Evolutionary conservation across 2,888 invertebrate genomes (phyloP), one percentile per base, ranked within the genome.

Genomic region (Allophyes oxyacanthae): DNA sequence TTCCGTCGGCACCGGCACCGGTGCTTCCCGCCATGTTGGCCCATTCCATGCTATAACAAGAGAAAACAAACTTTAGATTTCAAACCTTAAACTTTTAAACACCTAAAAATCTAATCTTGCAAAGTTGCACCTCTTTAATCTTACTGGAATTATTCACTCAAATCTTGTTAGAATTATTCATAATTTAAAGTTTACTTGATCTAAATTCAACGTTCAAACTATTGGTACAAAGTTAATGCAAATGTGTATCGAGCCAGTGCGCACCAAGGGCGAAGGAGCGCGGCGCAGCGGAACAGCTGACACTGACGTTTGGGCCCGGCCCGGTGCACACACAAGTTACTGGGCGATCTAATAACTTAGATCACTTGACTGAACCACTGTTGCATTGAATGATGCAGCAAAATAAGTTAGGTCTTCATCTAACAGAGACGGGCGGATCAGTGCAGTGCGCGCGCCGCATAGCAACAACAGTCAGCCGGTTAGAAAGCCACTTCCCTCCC

Each of bases 1-100:
- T 73, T 95, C 95, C 83, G 95, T 94, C 83, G 95, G 94, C 68
- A 94, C 90, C 86, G 94, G 93, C 83, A 88, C 83, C 82, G 91
- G 86, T 70, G 89, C 91, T 64, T 92, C 92, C 73, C 92, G 86
- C 93, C 93, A 93, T 79, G 91, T 86, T 57, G 91, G 91, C 72
- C 90, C 90, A 78, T 82, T 90, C 92, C 93, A 92, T 55, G 90
- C 93, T 93, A 67, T 42, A 84, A 92, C 89, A 90, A 90, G 53
- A 79, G 66, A 86, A 61, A 87, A 60, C 9, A 0, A 73, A 33
- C 9, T 73, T 86, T 75, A 83, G 64, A 70, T 77, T 66, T 61
- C 42, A 63, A 59, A 45, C 41, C 40, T 30, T 40, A 25, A 62
- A 37, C 10, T 28, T 41, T 14, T 51, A 6, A 60, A 13, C 36